These are phyloP conservation scores for Varanus komodoensis DNA, from an alignment of 2,113 vertebrate species.

Conservation along the genomic window DNA sequence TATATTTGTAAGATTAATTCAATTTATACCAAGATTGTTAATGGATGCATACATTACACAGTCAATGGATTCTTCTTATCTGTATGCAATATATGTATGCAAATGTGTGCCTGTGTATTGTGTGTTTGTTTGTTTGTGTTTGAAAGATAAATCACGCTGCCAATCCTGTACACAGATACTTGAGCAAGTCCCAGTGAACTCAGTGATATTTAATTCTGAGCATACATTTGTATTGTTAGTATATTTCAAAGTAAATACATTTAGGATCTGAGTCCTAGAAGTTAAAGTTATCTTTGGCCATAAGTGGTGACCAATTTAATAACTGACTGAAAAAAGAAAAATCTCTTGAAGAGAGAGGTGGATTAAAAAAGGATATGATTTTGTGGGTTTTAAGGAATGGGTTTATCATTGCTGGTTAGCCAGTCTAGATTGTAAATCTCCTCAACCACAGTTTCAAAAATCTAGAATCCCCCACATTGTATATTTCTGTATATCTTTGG, in stretches of 20 bases:
- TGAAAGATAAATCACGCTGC: too few species aligned
- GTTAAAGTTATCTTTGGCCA: not conserved
- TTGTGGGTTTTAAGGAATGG: not conserved
- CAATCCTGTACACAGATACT: too few species aligned
- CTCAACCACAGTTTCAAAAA: too few species aligned
- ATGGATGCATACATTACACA: not conserved
- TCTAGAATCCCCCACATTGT: too few species aligned
- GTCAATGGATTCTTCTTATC: not conserved
- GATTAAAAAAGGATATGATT: too few species aligned
- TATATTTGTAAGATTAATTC: not conserved
- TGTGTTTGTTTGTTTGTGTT: too few species aligned
- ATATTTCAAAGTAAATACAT: not conserved
- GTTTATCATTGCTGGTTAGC: not conserved
- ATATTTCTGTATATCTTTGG: too few species aligned
- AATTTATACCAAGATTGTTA: not conserved
- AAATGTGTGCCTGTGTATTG: too few species aligned
- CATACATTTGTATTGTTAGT: not conserved
- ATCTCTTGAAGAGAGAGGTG: not conserved
- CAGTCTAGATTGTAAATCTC: not conserved
- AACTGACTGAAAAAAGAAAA: not conserved
- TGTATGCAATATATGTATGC: not conserved
- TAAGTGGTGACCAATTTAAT: not conserved
- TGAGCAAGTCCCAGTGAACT: too few species aligned
- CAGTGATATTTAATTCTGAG: too few species aligned
- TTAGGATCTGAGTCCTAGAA: not conserved